Conservation (phyloP, 1,140 invertebrate genomes). For the Drosophila nigrodunni region DNA sequence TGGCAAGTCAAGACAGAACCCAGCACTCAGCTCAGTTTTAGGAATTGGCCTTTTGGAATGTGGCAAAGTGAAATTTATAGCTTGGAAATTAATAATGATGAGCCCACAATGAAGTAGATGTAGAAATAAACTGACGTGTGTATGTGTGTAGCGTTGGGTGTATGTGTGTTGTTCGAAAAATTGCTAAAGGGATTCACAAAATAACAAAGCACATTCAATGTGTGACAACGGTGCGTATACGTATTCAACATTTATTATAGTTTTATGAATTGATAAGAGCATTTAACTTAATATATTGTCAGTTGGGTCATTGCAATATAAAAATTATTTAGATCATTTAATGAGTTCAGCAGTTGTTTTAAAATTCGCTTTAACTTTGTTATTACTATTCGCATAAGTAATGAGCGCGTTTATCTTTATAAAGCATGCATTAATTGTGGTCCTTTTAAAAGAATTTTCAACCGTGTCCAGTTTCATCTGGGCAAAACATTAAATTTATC, state of each 20-base stretch:
- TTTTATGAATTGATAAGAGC: conserved; percentile 37
- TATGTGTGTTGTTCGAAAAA: conserved; percentile 10
- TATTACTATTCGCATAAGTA: conserved; percentile 14
- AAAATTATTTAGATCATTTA: background rate
- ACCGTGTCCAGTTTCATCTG: conserved; percentile 34
- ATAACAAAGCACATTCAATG: conserved; percentile 47
- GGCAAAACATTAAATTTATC: conserved; percentile 48
- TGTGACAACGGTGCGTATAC: conserved; percentile 43
- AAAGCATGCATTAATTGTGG: conserved; percentile 42
- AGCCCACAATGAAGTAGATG: conserved; percentile 71
- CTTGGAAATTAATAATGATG: conserved; percentile 82
- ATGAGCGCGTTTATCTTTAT: conserved; percentile 38
- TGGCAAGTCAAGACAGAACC: conserved; percentile 9
- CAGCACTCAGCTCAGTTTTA: conserved; percentile 49
- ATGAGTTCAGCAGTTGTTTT: background rate
- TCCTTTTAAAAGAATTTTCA: conserved; percentile 32
- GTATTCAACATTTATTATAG: conserved; percentile 27
- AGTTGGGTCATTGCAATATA: too few relatives aligned
- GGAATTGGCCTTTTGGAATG: conserved; percentile 75
- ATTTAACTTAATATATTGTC: conserved; percentile 9
- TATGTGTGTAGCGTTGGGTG: conserved; percentile 5
- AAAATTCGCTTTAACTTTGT: background rate
- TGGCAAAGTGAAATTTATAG: conserved; percentile 82
- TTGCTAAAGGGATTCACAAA: conserved; percentile 37
- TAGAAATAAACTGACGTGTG: conserved; percentile 56